phyloP scores from a whole-genome alignment of 2,888 invertebrate species.

The Cheilosia impressa region DNA sequence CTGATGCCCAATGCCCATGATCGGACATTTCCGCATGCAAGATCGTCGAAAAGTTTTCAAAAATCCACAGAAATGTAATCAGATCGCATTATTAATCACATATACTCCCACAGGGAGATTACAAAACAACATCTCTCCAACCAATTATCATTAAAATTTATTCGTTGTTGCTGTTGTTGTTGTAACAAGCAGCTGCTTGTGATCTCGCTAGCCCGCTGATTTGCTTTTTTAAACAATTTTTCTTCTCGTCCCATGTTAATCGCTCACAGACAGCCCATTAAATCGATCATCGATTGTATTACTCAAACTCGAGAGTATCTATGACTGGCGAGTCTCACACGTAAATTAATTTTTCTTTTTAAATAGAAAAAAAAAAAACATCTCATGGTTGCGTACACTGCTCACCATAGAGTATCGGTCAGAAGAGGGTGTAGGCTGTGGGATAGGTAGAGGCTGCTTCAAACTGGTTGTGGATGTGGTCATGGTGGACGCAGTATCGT shows the following conservation, averaged over 20 bases:
- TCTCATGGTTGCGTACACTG: conserved; percentile 51
- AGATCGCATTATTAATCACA: neutral
- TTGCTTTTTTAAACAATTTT: conserved; percentile 17
- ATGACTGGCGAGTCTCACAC: conserved; percentile 20
- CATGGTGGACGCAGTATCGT: conserved; percentile 14
- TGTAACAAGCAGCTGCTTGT: conserved; percentile 12
- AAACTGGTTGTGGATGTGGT: conserved; percentile 45
- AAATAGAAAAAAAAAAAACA: conserved; percentile 33
- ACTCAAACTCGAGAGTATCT: conserved; percentile 51
- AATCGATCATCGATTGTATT: conserved; percentile 58
- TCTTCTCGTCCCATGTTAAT: conserved; percentile 34
- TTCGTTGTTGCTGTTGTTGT: neutral
- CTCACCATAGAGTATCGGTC: conserved; percentile 21
- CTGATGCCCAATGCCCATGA: too few species aligned
- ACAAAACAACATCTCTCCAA: neutral
- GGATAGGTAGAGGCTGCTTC: conserved; percentile 8
- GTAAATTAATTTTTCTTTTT: conserved; percentile 5
- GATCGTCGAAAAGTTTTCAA: too few species aligned
- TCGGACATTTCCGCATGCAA: too few species aligned
- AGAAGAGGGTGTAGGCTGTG: conserved; percentile 5
- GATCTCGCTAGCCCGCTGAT: conserved; percentile 9
- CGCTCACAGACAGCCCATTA: conserved; percentile 49
- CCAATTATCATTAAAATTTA: conserved; percentile 6
- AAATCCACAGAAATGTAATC: neutral
- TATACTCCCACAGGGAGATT: neutral